phyloP scores from a whole-genome alignment of 2,797 vertebrate species.

The Rhynchonycteris naso region DNA sequence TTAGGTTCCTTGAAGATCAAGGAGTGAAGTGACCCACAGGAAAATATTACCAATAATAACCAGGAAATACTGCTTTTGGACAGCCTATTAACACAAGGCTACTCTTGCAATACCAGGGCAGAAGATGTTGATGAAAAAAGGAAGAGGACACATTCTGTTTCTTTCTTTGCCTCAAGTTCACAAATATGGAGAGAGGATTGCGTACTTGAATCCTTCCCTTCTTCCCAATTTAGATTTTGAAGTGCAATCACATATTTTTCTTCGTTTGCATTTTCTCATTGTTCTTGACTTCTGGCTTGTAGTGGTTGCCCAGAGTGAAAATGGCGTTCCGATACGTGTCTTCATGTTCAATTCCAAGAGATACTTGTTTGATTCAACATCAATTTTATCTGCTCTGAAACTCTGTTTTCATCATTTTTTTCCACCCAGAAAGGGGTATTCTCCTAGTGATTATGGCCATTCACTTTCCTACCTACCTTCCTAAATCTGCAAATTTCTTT shows the following conservation, averaged over 20 bases:
- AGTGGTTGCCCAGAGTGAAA: not conserved
- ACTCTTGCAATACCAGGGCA: not conserved
- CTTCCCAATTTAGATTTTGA: not conserved
- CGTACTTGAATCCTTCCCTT: not conserved
- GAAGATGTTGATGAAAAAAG: not conserved
- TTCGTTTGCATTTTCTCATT: not conserved
- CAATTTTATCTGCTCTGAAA: not conserved
- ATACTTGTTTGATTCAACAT: not conserved
- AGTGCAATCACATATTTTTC: not conserved
- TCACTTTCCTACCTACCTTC: not conserved
- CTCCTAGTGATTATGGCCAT: not conserved
- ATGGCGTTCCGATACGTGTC: rapidly evolving
- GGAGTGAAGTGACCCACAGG: not conserved
- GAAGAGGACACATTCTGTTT: not conserved
- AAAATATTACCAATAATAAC: not conserved
- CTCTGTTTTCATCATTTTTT: not conserved
- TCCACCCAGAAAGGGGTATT: not conserved
- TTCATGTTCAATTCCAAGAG: not conserved
- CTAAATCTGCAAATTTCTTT: not conserved
- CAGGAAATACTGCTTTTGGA: not conserved
- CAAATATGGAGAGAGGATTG: not conserved
- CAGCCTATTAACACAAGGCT: not conserved
- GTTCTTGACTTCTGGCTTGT: not conserved
- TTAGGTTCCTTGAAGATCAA: not conserved
- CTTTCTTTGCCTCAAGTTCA: not conserved